Base-by-base conservation (phyloP, 1,140 invertebrate species). In the Meloidogyne exigua region DNA sequence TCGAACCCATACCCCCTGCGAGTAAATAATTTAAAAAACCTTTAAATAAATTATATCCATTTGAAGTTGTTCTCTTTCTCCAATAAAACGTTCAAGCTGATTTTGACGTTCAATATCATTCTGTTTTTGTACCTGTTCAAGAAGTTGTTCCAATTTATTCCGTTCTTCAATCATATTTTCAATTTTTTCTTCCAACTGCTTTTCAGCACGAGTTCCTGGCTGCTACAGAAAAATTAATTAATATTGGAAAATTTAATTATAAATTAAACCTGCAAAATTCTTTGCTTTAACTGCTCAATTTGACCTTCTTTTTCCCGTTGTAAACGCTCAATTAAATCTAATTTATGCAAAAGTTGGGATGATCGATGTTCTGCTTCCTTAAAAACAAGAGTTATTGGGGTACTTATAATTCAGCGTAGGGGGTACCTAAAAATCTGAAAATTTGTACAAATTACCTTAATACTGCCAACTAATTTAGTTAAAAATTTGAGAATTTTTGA, bases 261-360 rank as follows among this genome's bases (percentile, higher is more conserved):
- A 32, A 32, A 32, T 32, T 57, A 57, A 57, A 57, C 49, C 49
- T 57, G 49, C 15, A 67, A 23, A 25, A 84, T 63, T 21, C 72
- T 68, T 39, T 82, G 77, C 25, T 84, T 83, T 26, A 84, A 44
- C 3, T 81, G 25, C 15, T 84, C 83, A 28, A 84, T 18, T 57
- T 84, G 78, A 13, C 57, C n/a, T 23, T 82, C 82, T 32, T 75
- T 28, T 32, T 82, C 81, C 10, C 80, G 80, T 12, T 78, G 23
- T 11, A 84, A 36, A 9, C 69, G 72, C 57, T 82, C 81, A 32
- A 82, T 32, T 65, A 84, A 75, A 11, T 82, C 81, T 44, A 82
- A 63, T 11, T 76, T 68, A 68, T 80, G 79, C 18, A 65, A 65
- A 11, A 84, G 57, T 65, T 84, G 79, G 18, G 63, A 42, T 15